phyloP scores from a whole-genome alignment of 1,140 invertebrate genomes.

The Oncopeltus fasciatus region DNA sequence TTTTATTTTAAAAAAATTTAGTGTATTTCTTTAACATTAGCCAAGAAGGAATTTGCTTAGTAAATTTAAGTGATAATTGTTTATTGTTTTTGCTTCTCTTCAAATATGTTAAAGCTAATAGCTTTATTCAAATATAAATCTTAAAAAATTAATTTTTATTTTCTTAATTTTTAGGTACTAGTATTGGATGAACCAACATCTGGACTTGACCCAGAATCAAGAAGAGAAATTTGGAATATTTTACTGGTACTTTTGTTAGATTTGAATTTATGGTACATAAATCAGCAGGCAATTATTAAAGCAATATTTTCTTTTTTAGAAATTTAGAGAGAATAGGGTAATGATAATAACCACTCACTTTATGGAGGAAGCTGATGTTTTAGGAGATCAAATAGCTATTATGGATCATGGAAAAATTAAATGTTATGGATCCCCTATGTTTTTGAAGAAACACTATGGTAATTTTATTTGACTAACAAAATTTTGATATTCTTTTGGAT shows the following conservation, averaged over 20 bases:
- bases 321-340: slow-evolving; percentile 46
- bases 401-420: slow-evolving; percentile 67
- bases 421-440: slow-evolving; percentile 72
- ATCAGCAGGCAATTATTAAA: no score
- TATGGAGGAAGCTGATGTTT: slow-evolving; percentile 93
- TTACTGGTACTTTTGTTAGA: slow-evolving; percentile 26
- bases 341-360: slow-evolving; percentile 91
- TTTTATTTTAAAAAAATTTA: no score
- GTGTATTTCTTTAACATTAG: no score
- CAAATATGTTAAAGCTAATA: no score
- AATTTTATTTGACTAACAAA: no score
- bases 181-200: slow-evolving; percentile 56
- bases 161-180: slow-evolving; percentile 34
- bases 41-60: no score
- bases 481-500: no score
- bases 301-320: background rate
- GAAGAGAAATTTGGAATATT: slow-evolving; percentile 44
- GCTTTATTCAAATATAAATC: no score
- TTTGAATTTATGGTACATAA: no score
- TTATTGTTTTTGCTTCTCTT: no score
- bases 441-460: slow-evolving; percentile 75
- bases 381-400: slow-evolving; percentile 86
- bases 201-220: slow-evolving; percentile 39
- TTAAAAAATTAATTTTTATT: background rate
- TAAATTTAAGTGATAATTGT: no score